Evolutionary conservation across 2,888 invertebrate genomes (phyloP).

Genomic region (Corythucha ciliata): DNA sequence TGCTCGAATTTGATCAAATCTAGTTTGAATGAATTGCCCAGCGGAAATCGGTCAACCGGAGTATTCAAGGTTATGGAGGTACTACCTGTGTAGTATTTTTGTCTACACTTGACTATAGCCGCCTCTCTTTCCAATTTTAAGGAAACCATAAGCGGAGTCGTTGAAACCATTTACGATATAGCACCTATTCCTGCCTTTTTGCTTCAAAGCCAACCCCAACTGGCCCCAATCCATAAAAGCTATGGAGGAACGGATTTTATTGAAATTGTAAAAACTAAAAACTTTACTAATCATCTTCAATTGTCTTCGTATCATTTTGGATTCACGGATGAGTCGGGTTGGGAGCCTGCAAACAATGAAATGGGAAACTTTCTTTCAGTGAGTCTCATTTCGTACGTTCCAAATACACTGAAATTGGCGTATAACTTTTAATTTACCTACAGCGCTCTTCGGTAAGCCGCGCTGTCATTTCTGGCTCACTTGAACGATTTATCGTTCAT

Average conservation of each 20-base stretch:
- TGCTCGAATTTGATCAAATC: slow-evolving; percentile 48
- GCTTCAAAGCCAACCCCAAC: slow-evolving; percentile 4
- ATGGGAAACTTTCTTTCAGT: slow-evolving; percentile 20
- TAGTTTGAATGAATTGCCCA: slow-evolving; percentile 43
- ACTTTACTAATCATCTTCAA: slow-evolving; percentile 7
- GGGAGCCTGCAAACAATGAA: not conserved
- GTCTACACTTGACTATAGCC: no score
- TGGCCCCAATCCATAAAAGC: not conserved
- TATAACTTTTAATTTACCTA: slow-evolving; percentile 32
- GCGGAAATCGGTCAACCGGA: slow-evolving; percentile 44
- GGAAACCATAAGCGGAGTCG: slow-evolving; percentile 16
- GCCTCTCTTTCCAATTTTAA: slow-evolving; percentile 1
- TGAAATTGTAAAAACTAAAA: slow-evolving; percentile 3
- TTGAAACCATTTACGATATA: slow-evolving; percentile 15
- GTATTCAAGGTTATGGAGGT: slow-evolving; percentile 57
- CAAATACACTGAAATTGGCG: no score
- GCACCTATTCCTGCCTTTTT: not conserved
- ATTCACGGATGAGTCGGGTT: not conserved
- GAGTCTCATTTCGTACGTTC: slow-evolving; percentile 1
- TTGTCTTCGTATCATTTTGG: slow-evolving; percentile 14
- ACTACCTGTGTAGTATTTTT: no score
- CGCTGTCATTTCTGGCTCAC: slow-evolving; percentile 49
- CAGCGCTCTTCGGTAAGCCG: slow-evolving; percentile 50
- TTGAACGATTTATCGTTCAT: slow-evolving; percentile 53
- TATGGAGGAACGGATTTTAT: not conserved